Evolutionary conservation across 2,113 vertebrate genomes (phyloP).

Genomic region (Coturnix japonica): DNA sequence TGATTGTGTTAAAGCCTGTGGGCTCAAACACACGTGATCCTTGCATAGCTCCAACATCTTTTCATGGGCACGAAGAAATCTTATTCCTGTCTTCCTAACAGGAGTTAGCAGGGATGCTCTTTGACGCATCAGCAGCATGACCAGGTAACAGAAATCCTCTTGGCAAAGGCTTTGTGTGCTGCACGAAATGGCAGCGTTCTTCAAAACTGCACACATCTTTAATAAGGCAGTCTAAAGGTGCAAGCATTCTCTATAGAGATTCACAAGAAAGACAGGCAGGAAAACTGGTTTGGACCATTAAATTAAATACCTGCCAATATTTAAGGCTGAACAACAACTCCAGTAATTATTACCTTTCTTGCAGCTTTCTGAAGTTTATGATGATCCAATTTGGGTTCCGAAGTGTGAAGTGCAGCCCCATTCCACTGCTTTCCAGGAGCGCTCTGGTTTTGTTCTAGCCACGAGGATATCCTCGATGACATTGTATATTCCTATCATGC

Average conservation of each 20-base stretch:
- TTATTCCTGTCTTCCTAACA: not conserved
- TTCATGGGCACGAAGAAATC: not conserved
- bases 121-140: not conserved
- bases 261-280: not conserved
- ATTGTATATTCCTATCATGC: slow-evolving; percentile 17
- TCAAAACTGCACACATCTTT: not conserved
- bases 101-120: not conserved
- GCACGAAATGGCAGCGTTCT: not conserved
- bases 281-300: not conserved
- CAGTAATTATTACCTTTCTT: not conserved
- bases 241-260: not conserved
- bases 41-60: not conserved
- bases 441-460: slow-evolving; percentile 32
- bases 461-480: slow-evolving; percentile 9
- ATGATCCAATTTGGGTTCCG: not conserved
- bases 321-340: not conserved
- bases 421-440: not conserved
- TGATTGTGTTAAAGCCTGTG: not conserved
- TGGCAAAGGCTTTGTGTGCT: not conserved
- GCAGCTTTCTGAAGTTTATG: not conserved
- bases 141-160: not conserved
- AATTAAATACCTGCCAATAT: not conserved
- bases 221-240: not conserved
- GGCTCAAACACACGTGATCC: not conserved
- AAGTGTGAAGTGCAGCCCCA: not conserved